phyloP scores from a whole-genome alignment of 2,888 invertebrate species.

The Rhingia rostrata region DNA sequence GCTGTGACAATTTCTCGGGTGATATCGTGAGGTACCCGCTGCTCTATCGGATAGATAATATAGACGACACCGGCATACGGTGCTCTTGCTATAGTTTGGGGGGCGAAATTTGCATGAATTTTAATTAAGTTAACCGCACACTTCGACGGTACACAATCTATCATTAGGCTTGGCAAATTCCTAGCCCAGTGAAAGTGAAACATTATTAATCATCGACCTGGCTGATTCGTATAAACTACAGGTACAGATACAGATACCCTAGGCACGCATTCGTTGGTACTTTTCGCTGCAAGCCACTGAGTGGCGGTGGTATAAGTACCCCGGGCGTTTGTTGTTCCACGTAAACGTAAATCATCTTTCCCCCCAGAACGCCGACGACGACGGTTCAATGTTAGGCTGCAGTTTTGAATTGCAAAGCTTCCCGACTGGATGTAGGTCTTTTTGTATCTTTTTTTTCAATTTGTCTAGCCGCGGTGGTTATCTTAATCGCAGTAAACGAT shows the following conservation, averaged over 20 bases:
- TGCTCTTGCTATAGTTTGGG: not conserved
- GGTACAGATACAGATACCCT: not conserved
- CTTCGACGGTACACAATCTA: conserved; percentile 35
- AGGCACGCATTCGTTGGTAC: not conserved
- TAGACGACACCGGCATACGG: not conserved
- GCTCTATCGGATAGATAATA: conserved; percentile 1
- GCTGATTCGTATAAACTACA: not conserved
- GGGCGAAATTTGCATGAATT: conserved; percentile 59
- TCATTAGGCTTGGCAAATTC: conserved; percentile 33
- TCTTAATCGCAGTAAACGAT: conserved; percentile 19
- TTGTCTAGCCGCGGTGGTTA: conserved; percentile 2
- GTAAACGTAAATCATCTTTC: conserved; percentile 42
- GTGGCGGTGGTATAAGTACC: not conserved
- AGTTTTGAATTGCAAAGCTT: conserved; percentile 28
- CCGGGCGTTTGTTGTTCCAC: not conserved
- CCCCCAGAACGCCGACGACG: not conserved
- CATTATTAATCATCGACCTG: conserved; percentile 61
- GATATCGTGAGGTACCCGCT: conserved; percentile 5
- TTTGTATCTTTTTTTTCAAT: conserved; percentile 26
- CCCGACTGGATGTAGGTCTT: not conserved
- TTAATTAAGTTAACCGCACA: conserved; percentile 63
- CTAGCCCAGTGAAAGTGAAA: conserved; percentile 64
- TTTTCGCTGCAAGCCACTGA: conserved; percentile 8
- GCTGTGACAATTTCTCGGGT: conserved; percentile 20
- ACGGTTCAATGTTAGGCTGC: conserved; percentile 45